Percentiles rank a stretch among this genome's conserved stretches.
Evolutionary conservation across 2,113 vertebrate genomes (phyloP).

Genomic region (Grantiella picta): DNA sequence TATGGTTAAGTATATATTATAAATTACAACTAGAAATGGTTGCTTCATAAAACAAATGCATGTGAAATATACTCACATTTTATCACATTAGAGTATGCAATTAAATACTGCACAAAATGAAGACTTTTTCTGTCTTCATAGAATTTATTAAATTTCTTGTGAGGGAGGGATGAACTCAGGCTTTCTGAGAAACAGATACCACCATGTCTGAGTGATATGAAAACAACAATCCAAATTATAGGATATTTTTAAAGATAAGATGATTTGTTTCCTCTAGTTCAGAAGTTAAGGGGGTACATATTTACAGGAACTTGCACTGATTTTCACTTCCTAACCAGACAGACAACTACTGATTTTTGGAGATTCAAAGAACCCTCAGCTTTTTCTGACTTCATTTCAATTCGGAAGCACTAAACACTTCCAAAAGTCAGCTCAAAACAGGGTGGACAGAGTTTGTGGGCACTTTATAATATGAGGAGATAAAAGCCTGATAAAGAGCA

Average conservation of each 20-base stretch:
- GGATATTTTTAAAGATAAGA: not conserved
- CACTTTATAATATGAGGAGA: not conserved
- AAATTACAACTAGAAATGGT: not conserved
- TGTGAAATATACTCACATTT: not conserved
- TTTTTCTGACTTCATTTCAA: not conserved
- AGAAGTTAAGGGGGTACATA: not conserved
- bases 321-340: not conserved
- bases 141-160: not conserved
- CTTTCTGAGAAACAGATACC: not conserved
- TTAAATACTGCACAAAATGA: not conserved
- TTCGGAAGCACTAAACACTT: not conserved
- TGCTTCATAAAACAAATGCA: slow-evolving; percentile 8
- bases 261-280: not conserved
- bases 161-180: not conserved
- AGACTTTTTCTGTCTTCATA: not conserved
- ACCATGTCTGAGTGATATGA: not conserved
- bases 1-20: slow-evolving; percentile 21
- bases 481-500: not conserved
- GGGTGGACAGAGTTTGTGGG: not conserved
- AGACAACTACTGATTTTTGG: not conserved
- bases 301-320: not conserved
- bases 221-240: not conserved
- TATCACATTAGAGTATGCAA: not conserved
- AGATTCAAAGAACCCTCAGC: not conserved
- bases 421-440: not conserved